Evolutionary conservation across 2,113 vertebrate species (phyloP), one percentile per base, ranked within the genome.

Genomic region (Meriones unguiculatus): DNA sequence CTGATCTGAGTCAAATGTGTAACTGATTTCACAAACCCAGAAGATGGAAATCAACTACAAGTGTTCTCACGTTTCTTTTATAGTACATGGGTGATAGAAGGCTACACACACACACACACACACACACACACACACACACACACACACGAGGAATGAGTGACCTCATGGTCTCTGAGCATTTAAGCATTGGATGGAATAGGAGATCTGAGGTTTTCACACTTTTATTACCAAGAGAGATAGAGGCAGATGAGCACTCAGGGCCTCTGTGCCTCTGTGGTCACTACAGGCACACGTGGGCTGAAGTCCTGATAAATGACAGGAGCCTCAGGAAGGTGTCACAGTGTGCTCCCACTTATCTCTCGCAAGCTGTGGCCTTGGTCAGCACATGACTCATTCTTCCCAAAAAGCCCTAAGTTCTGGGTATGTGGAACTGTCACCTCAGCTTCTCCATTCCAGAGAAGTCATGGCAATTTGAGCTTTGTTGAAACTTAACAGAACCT

Each of bases 241-340:
- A 30, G 9, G 46, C 46, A 9, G 28, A 5, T 52, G 15, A 50
- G 5, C 62, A 8, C 1, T 9, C 25, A 65, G 41, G 57, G 10
- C 0, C 2, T 46, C 46, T 46, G 46, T 46, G 46, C 46, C 46
- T 46, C 2, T 0, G 5, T 50, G 41, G 15, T 7, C 46, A 0
- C 8, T 2, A 38, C 4, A 25, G 69, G 1, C 4, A 0, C 4
- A 50, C 9, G 0, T 13, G 4, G 7, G 7, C 15, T 7, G 0
- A 0, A 0, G 17, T 46, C 65, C 50, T 14, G 25, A 46, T 6
- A n/a, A 62, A 18, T 18, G 15, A 32, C 0, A 1, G 0, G 22
- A 57, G 28, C 7, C 41, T 5, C 5, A 0, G 1, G 46, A 69
- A 5, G 41, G 38, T 3, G 3, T 7, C 2, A 13, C 32, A 3